Percentiles rank a stretch among this genome's conserved stretches.
Evolutionary conservation across 2,797 vertebrate species (phyloP).

Genomic region (Macropodus opercularis): DNA sequence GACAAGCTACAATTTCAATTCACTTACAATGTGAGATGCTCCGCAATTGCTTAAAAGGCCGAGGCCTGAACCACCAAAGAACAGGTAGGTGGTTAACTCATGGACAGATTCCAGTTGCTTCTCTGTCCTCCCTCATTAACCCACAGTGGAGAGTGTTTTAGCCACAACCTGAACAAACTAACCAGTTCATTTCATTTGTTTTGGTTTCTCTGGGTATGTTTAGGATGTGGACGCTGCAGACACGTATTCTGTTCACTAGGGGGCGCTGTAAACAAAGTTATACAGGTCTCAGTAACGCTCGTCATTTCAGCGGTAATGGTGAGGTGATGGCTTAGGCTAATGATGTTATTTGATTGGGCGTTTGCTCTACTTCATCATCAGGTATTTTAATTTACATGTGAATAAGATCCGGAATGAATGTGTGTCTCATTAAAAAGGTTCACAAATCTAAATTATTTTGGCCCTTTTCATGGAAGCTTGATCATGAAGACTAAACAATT

Average conservation of each 20-base stretch:
- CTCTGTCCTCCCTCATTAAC: conserved; percentile 30
- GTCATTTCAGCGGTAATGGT: conserved; percentile 19
- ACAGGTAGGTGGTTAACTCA: conserved; percentile 26
- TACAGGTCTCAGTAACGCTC: conserved; percentile 23
- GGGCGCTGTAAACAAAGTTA: conserved; percentile 66
- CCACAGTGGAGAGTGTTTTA: conserved; percentile 2
- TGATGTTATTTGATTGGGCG: conserved; percentile 44
- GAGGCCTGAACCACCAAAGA: conserved; percentile 9
- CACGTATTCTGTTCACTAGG: conserved; percentile 74
- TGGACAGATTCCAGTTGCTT: conserved; percentile 11
- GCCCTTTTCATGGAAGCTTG: conserved; percentile 56
- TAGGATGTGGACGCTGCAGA: conserved; percentile 59
- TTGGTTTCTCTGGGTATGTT: conserved; percentile 45
- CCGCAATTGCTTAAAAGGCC: background rate
- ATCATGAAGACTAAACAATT: conserved; percentile 73
- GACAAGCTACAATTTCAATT: conserved; percentile 17
- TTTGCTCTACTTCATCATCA: conserved; percentile 50
- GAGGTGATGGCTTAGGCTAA: conserved; percentile 22
- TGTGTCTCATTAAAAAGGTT: conserved; percentile 52
- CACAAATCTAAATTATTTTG: conserved; percentile 45
- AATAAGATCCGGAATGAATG: conserved; percentile 55
- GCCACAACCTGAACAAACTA: conserved; percentile 3
- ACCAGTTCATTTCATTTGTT: conserved; percentile 15
- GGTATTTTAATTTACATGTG: conserved; percentile 55
- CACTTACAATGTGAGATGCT: too few relatives aligned